Conservation (phyloP, 2,797 vertebrate genomes). For the Brachyrhaphis roseni region DNA sequence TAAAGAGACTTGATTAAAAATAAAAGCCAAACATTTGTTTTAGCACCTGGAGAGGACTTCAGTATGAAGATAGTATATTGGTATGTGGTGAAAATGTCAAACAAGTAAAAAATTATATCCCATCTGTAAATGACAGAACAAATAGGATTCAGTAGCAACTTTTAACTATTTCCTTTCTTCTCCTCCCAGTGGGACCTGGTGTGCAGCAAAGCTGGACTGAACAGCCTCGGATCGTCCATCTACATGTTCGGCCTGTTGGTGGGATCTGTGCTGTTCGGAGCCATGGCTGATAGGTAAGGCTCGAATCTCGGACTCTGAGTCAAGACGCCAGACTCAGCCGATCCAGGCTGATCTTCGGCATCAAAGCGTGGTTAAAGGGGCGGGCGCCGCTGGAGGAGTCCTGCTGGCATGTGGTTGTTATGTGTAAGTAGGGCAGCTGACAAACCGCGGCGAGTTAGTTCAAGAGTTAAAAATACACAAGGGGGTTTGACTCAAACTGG, state of each 20-base stretch:
- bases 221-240: constrained; percentile 75
- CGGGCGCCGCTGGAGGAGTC: neutral
- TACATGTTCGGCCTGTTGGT: constrained; percentile 82
- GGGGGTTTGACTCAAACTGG: neutral
- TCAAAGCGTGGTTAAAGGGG: constrained; percentile 15
- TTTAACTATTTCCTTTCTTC: neutral
- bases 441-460: neutral
- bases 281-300: constrained; percentile 79
- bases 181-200: constrained; percentile 78
- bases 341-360: constrained; percentile 5
- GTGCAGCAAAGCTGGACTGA: constrained; percentile 69
- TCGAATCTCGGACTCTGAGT: neutral
- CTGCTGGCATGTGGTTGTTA: constrained; percentile 4
- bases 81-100: neutral
- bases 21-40: neutral
- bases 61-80: neutral
- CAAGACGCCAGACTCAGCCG: neutral
- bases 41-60: neutral
- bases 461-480: neutral
- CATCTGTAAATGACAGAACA: constrained; percentile 2
- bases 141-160: neutral
- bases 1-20: neutral
- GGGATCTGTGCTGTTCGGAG: constrained; percentile 76
- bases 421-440: constrained; percentile 18
- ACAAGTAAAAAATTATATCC: neutral